Conservation (phyloP, 2,888 invertebrate species). For the Venustoraphidia nigricollis region DNA sequence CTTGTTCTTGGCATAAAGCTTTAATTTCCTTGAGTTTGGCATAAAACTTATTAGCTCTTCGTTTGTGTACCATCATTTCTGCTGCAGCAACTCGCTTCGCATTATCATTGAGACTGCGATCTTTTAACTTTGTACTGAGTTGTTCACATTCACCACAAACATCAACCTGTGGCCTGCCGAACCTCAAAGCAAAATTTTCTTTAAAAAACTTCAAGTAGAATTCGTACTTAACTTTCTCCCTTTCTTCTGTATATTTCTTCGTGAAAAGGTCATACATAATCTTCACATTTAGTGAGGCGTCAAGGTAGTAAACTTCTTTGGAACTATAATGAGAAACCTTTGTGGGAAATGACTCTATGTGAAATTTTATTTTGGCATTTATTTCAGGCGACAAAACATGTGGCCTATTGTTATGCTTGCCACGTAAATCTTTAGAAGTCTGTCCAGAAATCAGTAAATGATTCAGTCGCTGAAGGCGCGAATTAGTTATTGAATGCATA, state of each 20-base stretch:
- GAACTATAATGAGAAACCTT: too few species aligned
- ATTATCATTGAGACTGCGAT: conserved; percentile 8
- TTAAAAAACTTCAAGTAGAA: conserved; percentile 14
- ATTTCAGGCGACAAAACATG: too few species aligned
- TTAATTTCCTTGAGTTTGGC: conserved; percentile 9
- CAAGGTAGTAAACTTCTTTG: conserved; percentile 14
- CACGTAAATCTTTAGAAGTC: too few species aligned
- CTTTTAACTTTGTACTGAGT: conserved; percentile 9
- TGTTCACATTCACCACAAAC: conserved; percentile 11
- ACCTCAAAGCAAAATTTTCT: conserved; percentile 13
- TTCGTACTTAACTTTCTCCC: conserved; percentile 13
- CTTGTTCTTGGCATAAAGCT: conserved; percentile 7
- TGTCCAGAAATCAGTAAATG: too few species aligned
- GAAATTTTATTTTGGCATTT: too few species aligned
- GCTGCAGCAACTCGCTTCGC: conserved; percentile 11
- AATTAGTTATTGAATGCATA: too few species aligned
- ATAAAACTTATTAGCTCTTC: conserved; percentile 13
- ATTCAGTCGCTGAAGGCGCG: too few species aligned
- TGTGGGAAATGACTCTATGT: too few species aligned
- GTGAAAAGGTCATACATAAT: conserved; percentile 15
- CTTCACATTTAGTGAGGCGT: conserved; percentile 13
- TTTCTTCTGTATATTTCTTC: conserved; percentile 11
- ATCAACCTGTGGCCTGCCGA: conserved; percentile 14
- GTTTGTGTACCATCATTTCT: conserved; percentile 12
- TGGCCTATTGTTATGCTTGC: too few species aligned